Conservation (phyloP, 2,888 invertebrate species). For the Stomorhina lunata region DNA sequence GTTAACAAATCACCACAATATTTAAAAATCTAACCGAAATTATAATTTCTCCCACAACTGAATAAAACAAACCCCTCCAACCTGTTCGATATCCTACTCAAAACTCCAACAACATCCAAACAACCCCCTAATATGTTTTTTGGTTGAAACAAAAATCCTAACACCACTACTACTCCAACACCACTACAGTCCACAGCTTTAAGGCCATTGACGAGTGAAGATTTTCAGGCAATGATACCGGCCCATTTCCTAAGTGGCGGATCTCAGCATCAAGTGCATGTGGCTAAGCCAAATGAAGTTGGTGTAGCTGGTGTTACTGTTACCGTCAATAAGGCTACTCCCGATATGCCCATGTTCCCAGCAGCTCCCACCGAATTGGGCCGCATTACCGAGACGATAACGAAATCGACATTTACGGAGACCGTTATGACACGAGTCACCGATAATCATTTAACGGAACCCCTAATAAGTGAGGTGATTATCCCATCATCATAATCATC, state of each 20-base stretch:
- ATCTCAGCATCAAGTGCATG: conserved; percentile 83
- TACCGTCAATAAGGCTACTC: conserved; percentile 88
- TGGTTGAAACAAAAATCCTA: conserved; percentile 10
- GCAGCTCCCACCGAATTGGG: conserved; percentile 92
- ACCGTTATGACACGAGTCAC: conserved; percentile 96
- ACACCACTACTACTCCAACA: conserved; percentile 35
- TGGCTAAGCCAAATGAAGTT: conserved; percentile 79
- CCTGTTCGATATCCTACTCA: background rate
- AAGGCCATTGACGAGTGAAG: conserved; percentile 94
- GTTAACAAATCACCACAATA: conserved; percentile 63
- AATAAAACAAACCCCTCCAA: conserved; percentile 11
- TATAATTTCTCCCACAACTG: conserved; percentile 15
- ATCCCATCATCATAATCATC: conserved; percentile 72
- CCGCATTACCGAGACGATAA: conserved; percentile 95
- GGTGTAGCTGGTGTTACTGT: conserved; percentile 82
- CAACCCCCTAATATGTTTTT: conserved; percentile 1
- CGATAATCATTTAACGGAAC: conserved; percentile 92
- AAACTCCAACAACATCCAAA: conserved; percentile 22
- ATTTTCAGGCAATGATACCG: conserved; percentile 97
- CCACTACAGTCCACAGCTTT: conserved; percentile 79
- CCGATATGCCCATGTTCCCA: conserved; percentile 87
- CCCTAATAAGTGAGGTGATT: conserved; percentile 93
- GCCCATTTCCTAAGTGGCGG: conserved; percentile 93
- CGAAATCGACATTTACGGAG: conserved; percentile 97
- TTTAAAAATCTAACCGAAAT: conserved; percentile 42